phyloP scores from a whole-genome alignment of 2,797 vertebrate species.

The Alectoris magna region DNA sequence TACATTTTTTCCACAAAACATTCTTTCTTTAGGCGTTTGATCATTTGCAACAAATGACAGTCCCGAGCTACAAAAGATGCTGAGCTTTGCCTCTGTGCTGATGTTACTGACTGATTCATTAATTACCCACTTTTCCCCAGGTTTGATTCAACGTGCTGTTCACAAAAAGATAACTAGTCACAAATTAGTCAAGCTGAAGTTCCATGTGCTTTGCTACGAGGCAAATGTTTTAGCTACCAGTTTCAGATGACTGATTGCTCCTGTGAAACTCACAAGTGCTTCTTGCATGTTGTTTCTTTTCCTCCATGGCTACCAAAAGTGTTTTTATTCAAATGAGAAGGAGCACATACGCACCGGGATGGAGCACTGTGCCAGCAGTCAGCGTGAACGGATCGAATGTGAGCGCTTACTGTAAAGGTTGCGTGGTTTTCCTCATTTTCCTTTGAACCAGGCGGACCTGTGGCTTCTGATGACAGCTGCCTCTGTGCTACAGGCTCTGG shows the following conservation, averaged over 20 bases:
- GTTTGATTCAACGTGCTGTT: slow-evolving; percentile 41
- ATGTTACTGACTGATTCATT: slow-evolving; percentile 39
- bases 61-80: background rate
- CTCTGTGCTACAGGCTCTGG: background rate
- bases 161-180: slow-evolving; percentile 54
- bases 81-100: slow-evolving; percentile 20
- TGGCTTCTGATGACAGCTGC: slow-evolving; percentile 28
- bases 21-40: slow-evolving; percentile 14
- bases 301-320: slow-evolving; percentile 39
- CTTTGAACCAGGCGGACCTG: slow-evolving; percentile 27
- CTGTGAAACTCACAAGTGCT: slow-evolving; percentile 36
- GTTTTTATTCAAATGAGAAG: slow-evolving; percentile 31
- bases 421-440: background rate
- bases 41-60: slow-evolving; percentile 4
- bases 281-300: slow-evolving; percentile 47
- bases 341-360: background rate
- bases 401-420: background rate
- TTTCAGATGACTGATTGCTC: slow-evolving; percentile 53
- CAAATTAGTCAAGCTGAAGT: slow-evolving; percentile 60
- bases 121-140: slow-evolving; percentile 34
- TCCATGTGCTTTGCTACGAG: slow-evolving; percentile 1
- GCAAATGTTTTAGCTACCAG: background rate
- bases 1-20: background rate
- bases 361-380: background rate
- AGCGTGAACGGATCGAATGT: background rate